Base-by-base conservation (phyloP, 2,113 vertebrate genomes). In the Manacus vitellinus region DNA sequence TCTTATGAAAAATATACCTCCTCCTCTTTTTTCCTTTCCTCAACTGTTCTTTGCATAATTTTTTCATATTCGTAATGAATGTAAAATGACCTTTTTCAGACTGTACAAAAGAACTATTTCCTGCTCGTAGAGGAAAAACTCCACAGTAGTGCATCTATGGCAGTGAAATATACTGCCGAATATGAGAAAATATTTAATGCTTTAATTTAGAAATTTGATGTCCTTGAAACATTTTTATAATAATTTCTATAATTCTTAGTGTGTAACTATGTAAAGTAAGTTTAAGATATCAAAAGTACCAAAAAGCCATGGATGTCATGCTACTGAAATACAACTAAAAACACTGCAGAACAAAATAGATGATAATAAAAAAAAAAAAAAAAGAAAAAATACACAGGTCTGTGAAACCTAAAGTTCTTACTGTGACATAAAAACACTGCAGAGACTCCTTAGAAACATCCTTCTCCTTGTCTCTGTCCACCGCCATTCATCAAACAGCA, bases 101-200 rank as follows among this genome's bases (percentile, higher is more conserved):
- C 47, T 52, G 47, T 55, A 39, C 37, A 71, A 66, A 93, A 78
- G 58, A 84, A 92, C 5, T 72, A 39, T 70, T 94, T 96, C 68
- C 35, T 31, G 59, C 30, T 87, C 14, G 20, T 86, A 30, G 25
- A 75, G 56, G 28, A 77, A 72, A 81, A 89, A n/a, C 31, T 59
- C 62, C 9, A 1, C 28, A 61, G 24, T 46, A 62, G 23, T 41
- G 10, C 15, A 12, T 67, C 55, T 43, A 2, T 33, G 54, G 30
- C 55, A 85, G 30, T 70, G 54, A 82, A 95, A 78, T 75, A 47
- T 21, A 24, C 27, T 78, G 51, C 37, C 72, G 49, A 25, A 49
- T 75, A 41, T 90, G 41, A 83, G 16, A 47, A 70, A 58, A 13
- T 56, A 68, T 56, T 85, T 90, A 75, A 58, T 71, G 2, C 73